Conservation (phyloP, 2,888 invertebrate genomes). For the Acleris literana region DNA sequence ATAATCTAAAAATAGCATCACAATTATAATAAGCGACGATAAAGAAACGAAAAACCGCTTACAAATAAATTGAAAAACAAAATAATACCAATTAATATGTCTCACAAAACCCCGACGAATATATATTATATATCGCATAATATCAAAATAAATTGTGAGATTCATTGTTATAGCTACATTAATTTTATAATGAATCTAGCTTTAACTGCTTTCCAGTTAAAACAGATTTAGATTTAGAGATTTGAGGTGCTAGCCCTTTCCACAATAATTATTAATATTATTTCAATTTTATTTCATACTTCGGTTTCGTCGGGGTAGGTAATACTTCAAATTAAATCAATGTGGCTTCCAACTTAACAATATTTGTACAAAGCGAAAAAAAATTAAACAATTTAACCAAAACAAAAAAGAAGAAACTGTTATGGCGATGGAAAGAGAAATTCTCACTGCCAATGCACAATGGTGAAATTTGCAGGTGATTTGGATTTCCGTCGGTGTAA, state of each 20-base stretch:
- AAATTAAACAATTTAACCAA: conserved; percentile 36
- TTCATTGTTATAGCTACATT: no score
- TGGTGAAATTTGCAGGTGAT: conserved; percentile 13
- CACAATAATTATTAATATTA: no score
- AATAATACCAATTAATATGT: not conserved
- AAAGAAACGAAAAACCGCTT: not conserved
- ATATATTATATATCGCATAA: not conserved
- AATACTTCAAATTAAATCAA: conserved; percentile 10
- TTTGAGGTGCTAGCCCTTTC: no score
- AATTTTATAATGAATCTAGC: no score
- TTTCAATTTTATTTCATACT: not conserved
- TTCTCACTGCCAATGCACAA: conserved; percentile 7
- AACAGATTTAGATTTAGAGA: no score
- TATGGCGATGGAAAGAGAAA: conserved; percentile 33
- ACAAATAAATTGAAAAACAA: not conserved
- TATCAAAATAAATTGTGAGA: no score
- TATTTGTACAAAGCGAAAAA: conserved; percentile 36
- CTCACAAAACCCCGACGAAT: not conserved
- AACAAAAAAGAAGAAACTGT: conserved; percentile 47
- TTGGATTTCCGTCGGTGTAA: conserved; percentile 1
- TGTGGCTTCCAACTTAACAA: conserved; percentile 39
- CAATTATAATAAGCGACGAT: not conserved
- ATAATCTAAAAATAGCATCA: conserved; percentile 4
- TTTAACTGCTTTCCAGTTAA: no score
- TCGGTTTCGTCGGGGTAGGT: conserved; percentile 17